Base-by-base conservation (phyloP, 2,888 invertebrate species). In the Cabera pusaria region DNA sequence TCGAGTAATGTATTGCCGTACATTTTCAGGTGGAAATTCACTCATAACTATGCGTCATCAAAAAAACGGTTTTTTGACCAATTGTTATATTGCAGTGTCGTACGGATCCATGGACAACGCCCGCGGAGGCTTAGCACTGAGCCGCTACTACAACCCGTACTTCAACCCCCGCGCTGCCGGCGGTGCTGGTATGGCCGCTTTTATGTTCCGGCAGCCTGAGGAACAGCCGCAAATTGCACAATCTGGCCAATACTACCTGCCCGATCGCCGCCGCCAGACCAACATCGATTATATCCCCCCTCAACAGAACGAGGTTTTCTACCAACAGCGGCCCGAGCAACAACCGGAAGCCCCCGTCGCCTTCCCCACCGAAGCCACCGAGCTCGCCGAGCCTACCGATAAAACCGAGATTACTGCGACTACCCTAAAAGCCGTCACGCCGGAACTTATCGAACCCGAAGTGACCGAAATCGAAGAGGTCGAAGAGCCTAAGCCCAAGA, bases 111-210 rank as follows among this genome's bases (percentile, higher is more conserved):
- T 56, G 20, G 84, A 84, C 59, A 78, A 65, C 35, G 63, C 58
- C 22, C 79, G 77, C n/a, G 83, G 86, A 0, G 86, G 83, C 0
- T 71, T 87, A 72, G 84, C 79, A 1, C 35, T 86, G 51, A 88
- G 81, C 41, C 77, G 87, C 5, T 87, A 85, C 64, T 88, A 84
- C 68, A 86, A 78, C 54, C 88, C 88, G 0, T 84, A 84, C 61
- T 80, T 80, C 63, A 71, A 66, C 42, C 76, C 69, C 5, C 70
- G 72, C 4, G 52, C 70, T 0, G 68, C 60, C 6, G 73, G 77
- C 6, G 73, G 77, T 8, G 77, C 70, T 0, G 75, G 85, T 37
- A 78, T 83, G 82, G 86, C 87, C 0, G 75, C 85, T 25, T 81
- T 85, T 62, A 77, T 87, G 81, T 72, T 69, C 68, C 65, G 67